Evolutionary conservation across 2,888 invertebrate species (phyloP), one percentile per base, ranked within the genome.

Genomic region (Thymelicus lineola): DNA sequence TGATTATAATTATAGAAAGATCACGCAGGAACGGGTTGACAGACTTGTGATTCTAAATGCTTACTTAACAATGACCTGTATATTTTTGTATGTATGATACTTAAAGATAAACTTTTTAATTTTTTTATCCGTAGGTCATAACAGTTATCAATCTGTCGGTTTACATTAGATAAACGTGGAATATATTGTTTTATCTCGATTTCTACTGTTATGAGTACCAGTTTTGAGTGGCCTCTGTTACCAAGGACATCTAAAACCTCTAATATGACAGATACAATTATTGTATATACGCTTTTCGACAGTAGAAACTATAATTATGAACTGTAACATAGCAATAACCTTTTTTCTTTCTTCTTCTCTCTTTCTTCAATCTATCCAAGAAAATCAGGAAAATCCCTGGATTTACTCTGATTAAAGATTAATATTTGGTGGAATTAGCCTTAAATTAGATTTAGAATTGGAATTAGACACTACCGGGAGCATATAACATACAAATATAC

Each of bases 171-270:
- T 50, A 50, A 17, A 50, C 7, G n/a, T 50, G 48, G 15, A 50
- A 15, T 17, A 45, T 45, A 50, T 50, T 17, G 15, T 15, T 50
- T 50, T 50, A 50, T 50, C 48, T 50, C 48, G 48, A 50, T 50
- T 15, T 50, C 48, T n/a, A 7, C 48, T 50, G 48, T 50, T 50
- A 50, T 9, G 2, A 15, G 15, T 50, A 15, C 7, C 15, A 1
- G 15, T 7, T 50, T 50, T 50, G 0, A 50, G 48, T 50, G 15
- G 48, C 48, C 7, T 50, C 15, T 50, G 17, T 15, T 15, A 17
- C 14, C 15, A 50, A 6, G n/a, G 46, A 46, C 46, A n/a, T 14
- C 6, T 50, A 7, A 17, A 50, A 50, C 15, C 15, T 50, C 17
- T 7, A 50, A 46, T n/a, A 50, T 14, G 48, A 15, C 48, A 50